Base-by-base conservation (phyloP, 2,888 invertebrate genomes). In the Linnaemya tessellans region DNA sequence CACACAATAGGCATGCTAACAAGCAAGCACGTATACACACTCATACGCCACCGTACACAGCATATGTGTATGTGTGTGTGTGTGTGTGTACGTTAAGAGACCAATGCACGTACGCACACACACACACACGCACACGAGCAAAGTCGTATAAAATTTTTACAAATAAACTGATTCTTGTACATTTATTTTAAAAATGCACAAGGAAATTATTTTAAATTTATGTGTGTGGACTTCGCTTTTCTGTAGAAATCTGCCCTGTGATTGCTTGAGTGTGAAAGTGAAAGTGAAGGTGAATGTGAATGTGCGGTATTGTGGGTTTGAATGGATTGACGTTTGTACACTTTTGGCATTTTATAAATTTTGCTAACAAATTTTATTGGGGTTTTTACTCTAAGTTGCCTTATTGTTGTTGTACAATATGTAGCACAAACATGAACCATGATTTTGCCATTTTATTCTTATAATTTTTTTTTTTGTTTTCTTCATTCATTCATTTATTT, bases 181-280 rank as follows among this genome's bases (percentile, higher is more conserved):
- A 83, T 83, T 58, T 70, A 38, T 74, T 74, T 74, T 11, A 56
- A 56, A 79, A 84, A 62, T 81, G 82, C 74, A 84, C 73, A 58
- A 78, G 70, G 22, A 49, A 51, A 71, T 71, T 67, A 18, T 51
- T 18, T 4, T n/a, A 60, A 60, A 73, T 75, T 62, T 54, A 25
- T 62, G 20, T 71, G 9, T 51, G 10, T 35, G 8, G 8, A 35
- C 18, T 9, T 62, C 49, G 25, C n/a, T 18, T 46, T 22, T 64
- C 11, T 54, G 20, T 35, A 54, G 30, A 60, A 67, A 62, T n/a
- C 73, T 67, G 30, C 22, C 30, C n/a, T 60, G 68, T 49, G 62
- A 15, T 35, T 56, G 56, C 9, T 11, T 22, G 54, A 18, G 65
- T 58, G 79, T 49, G 64, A n/a, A n/a, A n/a, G 30, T 30, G 30